Conservation (phyloP, 2,888 invertebrate species). For the Smittia aterrima region DNA sequence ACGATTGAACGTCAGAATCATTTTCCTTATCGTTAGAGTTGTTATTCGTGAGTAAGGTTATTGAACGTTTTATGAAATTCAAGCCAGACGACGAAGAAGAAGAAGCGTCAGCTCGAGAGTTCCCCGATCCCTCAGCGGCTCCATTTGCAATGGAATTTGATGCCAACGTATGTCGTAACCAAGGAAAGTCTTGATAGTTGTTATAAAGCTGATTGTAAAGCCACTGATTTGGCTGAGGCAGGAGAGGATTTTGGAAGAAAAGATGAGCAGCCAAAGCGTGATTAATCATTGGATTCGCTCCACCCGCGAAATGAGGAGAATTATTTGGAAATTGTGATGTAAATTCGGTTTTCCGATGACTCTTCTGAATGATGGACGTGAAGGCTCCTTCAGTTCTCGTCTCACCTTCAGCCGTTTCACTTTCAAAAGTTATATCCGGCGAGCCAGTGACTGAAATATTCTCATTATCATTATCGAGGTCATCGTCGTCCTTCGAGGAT, state of each 20-base stretch:
- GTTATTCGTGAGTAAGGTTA: constrained; percentile 51
- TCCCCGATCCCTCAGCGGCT: constrained; percentile 44
- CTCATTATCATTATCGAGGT: constrained; percentile 51
- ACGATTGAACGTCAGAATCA: constrained; percentile 45
- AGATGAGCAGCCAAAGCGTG: constrained; percentile 67
- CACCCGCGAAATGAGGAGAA: constrained; percentile 50
- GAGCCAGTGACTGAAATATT: constrained; percentile 55
- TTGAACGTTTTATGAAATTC: constrained; percentile 52
- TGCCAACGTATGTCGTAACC: constrained; percentile 58
- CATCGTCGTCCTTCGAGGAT: constrained; percentile 47
- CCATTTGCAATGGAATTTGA: constrained; percentile 24
- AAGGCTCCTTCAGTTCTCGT: constrained; percentile 52
- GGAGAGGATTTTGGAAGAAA: constrained; percentile 70
- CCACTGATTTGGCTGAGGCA: constrained; percentile 77
- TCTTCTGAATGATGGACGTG: constrained; percentile 53
- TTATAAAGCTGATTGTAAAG: constrained; percentile 74
- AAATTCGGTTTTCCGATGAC: constrained; percentile 47
- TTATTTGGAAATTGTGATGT: constrained; percentile 51
- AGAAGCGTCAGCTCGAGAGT: constrained; percentile 45
- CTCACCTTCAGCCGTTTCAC: constrained; percentile 49
- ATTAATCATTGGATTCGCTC: constrained; percentile 50
- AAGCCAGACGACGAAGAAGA: constrained; percentile 46
- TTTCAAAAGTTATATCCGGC: constrained; percentile 58
- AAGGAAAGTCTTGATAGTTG: constrained; percentile 64
- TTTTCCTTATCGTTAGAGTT: constrained; percentile 49